These are phyloP conservation scores for Sebastes cheni DNA, from an alignment of 2,797 vertebrate species.

Conservation along the genomic window DNA sequence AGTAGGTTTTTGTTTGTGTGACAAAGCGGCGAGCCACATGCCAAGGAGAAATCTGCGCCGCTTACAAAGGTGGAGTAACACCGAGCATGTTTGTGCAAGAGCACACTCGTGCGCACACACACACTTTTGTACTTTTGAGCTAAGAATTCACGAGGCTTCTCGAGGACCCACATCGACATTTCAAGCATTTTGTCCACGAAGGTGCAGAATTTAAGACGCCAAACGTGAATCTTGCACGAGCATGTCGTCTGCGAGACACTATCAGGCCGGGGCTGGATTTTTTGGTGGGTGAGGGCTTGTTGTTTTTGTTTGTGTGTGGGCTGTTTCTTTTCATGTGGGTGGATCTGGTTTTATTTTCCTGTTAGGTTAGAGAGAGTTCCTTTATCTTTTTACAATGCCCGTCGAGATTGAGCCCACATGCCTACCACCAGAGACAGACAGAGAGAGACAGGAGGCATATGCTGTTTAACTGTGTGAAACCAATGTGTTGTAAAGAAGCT, in stretches of 20 bases:
- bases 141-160: conserved; percentile 51
- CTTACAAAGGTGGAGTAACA: conserved; percentile 56
- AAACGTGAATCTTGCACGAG: conserved; percentile 79
- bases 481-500: conserved; percentile 31
- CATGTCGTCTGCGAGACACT: conserved; percentile 62
- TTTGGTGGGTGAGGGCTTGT: conserved; percentile 61
- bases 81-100: conserved; percentile 56
- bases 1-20: conserved; percentile 52
- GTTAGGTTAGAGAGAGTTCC: conserved; percentile 64
- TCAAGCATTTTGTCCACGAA: conserved; percentile 75
- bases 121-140: conserved; percentile 11
- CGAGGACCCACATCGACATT: conserved; percentile 56
- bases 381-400: conserved; percentile 74
- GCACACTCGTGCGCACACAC: conserved; percentile 2
- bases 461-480: conserved; percentile 22
- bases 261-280: conserved; percentile 45
- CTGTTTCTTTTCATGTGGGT: conserved; percentile 75
- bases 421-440: conserved; percentile 44
- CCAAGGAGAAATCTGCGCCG: conserved; percentile 54
- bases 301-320: conserved; percentile 75
- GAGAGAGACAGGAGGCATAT: conserved; percentile 26
- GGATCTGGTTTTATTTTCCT: conserved; percentile 76
- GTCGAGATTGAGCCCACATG: conserved; percentile 70
- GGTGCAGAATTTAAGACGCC: conserved; percentile 81
- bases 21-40: conserved; percentile 48